Base-by-base conservation (phyloP, 1,140 invertebrate species). In the Notospermus geniculatus region DNA sequence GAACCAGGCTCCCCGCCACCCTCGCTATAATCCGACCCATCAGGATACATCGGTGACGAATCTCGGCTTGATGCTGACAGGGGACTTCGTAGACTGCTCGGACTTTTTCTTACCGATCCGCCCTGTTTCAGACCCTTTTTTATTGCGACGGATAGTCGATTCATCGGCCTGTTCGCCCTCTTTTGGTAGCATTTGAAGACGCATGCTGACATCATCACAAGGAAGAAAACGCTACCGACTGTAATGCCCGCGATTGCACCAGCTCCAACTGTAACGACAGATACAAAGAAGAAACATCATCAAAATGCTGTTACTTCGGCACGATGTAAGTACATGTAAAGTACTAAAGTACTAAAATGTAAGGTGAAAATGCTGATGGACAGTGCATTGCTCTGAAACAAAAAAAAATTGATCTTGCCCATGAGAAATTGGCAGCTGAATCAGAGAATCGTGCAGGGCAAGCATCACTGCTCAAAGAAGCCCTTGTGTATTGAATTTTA, bases 111-210 rank as follows among this genome's bases (percentile, higher is more conserved):
- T 19, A 71, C 62, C 15, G 62, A 64, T 25, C 71, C 67, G 41
- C 68, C 73, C 54, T 79, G 74, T 60, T 74, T 74, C 1, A 79
- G 70, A 9, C 78, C 78, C 54, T 75, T 76, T 63, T 79, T 79
- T 39, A 79, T 78, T 32, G 79, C 77, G 30, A 72, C 71, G 15
- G 79, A 80, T 13, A 80, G 71, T 23, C 77, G 62, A 55, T 71
- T 78, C 50, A 75, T 73, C 29, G 72, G 73, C 28, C 67, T 62
- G 53, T 70, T 69, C 23, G 74, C 63, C 1, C 73, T 71, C 1
- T 73, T 63, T 57, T 72, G 62, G 64, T 79, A 78, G 39, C 76
- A 78, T 60, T 73, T 74, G 67, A 74, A 78, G 2, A 66, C 72
- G 19, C 72, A 66, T 19, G 70, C 71, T 0, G 71, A 63, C 9